A percentile compares a stretch with the other conserved stretches of the same genome.
phyloP scores from a whole-genome alignment of 2,888 invertebrate genomes.

The Tethea ocularis region DNA sequence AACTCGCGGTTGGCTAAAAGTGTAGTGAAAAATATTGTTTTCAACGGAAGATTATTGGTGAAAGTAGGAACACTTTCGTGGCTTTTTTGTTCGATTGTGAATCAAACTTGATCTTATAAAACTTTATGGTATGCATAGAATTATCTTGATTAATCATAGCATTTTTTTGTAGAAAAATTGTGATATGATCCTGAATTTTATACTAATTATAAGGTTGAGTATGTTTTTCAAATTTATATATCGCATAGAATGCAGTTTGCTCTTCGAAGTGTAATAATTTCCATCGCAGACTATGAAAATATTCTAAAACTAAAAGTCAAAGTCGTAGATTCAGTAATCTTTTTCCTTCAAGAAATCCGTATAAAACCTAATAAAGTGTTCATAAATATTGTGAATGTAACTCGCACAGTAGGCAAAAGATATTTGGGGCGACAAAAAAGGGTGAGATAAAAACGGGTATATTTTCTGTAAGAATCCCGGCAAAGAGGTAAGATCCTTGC shows the following conservation, averaged over 20 bases:
- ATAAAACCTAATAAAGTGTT: constrained; percentile 17
- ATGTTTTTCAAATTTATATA: no score
- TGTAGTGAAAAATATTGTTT: background rate
- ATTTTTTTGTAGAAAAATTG: background rate
- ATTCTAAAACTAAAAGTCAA: background rate
- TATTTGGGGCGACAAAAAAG: constrained; percentile 17
- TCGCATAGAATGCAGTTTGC: no score
- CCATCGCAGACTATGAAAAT: background rate
- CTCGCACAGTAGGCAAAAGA: constrained; percentile 28
- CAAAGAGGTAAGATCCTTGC: constrained; percentile 7
- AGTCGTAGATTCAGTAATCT: background rate
- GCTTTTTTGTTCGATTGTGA: background rate
- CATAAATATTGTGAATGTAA: constrained; percentile 33
- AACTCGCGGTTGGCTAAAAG: background rate
- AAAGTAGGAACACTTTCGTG: background rate
- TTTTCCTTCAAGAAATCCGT: background rate
- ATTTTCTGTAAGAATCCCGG: constrained; percentile 11
- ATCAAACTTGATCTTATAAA: background rate
- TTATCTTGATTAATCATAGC: background rate
- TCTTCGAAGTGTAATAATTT: background rate
- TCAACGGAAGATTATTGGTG: background rate
- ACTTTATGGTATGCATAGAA: background rate
- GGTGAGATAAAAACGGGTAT: constrained; percentile 13
- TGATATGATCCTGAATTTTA: background rate
- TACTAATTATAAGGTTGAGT: no score